Conservation (phyloP, 2,797 vertebrate genomes). For the Muraenolepis orangiensis region DNA sequence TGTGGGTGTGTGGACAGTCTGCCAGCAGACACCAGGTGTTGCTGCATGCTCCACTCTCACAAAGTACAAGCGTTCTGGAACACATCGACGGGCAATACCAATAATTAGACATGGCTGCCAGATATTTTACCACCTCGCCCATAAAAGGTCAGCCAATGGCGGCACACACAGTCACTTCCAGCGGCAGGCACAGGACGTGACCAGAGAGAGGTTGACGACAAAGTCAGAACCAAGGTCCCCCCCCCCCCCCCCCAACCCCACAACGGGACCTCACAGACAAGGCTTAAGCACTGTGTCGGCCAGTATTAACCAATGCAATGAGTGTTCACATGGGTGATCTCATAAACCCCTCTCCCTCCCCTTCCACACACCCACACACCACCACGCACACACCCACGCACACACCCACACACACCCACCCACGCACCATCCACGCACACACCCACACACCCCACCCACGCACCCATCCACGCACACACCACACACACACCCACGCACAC, state of each 20-base stretch:
- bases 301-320: too few relatives aligned
- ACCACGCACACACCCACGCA: constrained; percentile 19
- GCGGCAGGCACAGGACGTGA: constrained; percentile 54
- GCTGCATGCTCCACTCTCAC: constrained; percentile 46
- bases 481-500: constrained; percentile 27
- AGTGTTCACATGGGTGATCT: too few relatives aligned
- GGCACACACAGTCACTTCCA: constrained; percentile 31
- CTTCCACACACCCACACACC: not conserved
- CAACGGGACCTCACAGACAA: too few relatives aligned
- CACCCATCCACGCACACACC: too few relatives aligned
- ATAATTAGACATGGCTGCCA: constrained; percentile 50
- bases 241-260: too few relatives aligned
- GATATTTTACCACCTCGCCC: constrained; percentile 28
- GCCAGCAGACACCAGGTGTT: constrained; percentile 65
- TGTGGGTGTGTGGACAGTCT: constrained; percentile 21
- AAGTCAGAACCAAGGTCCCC: not conserved
- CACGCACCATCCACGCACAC: constrained; percentile 19
- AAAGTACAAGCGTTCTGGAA: constrained; percentile 42
- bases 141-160: constrained; percentile 30
- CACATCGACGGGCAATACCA: constrained; percentile 39
- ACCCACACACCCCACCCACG: not conserved
- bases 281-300: too few relatives aligned
- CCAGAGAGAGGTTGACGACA: constrained; percentile 20
- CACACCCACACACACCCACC: constrained; percentile 22
- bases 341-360: too few relatives aligned